Percentiles rank a stretch among this genome's conserved stretches.
Evolutionary conservation across 2,797 vertebrate genomes (phyloP).

Genomic region (Neosalanx taihuensis): DNA sequence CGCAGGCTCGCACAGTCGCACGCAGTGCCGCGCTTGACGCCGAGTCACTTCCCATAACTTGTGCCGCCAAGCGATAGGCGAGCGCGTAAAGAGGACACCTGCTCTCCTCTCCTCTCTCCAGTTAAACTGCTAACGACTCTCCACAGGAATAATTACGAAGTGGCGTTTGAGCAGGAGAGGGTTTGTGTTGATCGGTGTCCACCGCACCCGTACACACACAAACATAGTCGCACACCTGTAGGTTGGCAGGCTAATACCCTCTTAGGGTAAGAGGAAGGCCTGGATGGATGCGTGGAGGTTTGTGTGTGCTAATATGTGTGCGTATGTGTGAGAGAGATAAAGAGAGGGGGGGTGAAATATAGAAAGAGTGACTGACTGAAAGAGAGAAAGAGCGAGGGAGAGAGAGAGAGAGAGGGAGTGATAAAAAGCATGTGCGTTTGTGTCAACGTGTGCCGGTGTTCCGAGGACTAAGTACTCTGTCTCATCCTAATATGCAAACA

Average conservation of each 20-base stretch:
- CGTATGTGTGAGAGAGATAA: background rate
- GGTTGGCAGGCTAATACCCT: conserved; percentile 22
- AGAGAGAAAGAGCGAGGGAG: too few species aligned
- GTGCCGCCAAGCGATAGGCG: background rate
- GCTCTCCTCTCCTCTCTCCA: background rate
- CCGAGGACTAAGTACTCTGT: conserved; percentile 27
- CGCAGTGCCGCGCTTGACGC: background rate
- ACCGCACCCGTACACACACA: background rate
- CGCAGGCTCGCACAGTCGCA: background rate
- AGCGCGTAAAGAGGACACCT: background rate
- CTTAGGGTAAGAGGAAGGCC: conserved; percentile 9
- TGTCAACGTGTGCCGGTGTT: background rate
- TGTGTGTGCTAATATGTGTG: background rate
- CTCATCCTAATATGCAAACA: conserved; percentile 19
- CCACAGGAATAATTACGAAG: conserved; percentile 12
- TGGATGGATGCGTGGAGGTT: background rate
- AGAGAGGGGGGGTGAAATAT: too few species aligned
- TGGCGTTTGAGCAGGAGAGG: conserved; percentile 14
- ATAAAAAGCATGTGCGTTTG: conserved; percentile 2
- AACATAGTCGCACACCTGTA: conserved; percentile 1
- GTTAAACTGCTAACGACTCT: conserved; percentile 31
- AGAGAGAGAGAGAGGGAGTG: too few species aligned
- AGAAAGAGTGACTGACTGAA: too few species aligned
- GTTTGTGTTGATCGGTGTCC: conserved; percentile 38
- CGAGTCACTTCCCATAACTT: background rate